Base-by-base conservation (phyloP, 2,888 invertebrate genomes). In the Achlya flavicornis region DNA sequence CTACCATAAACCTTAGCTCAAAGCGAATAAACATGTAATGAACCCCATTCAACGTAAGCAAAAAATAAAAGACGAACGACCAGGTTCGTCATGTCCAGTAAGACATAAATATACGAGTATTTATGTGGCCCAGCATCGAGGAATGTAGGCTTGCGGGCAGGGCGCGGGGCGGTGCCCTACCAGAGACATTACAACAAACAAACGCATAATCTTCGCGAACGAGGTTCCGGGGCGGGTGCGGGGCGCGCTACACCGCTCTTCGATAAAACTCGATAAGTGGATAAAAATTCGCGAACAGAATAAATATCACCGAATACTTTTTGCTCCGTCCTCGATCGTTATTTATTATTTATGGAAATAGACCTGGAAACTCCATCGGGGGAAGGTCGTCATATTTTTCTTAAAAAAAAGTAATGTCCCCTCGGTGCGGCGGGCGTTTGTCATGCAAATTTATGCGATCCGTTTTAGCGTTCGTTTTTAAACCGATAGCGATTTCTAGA, bases 321-420 rank as follows among this genome's bases (percentile, higher is more conserved):
- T 85, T 87, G 88, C 87, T 83, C 80, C 82, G 87, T 85, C 86
- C 87, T 81, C 91, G 88, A 89, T 90, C 91, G 89, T 91, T 92
- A 92, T 92, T 92, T 91, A 91, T 92, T 92, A 92, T 92, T 92
- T 92, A 92, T 92, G 92, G 92, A 92, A 91, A 92, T 92, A 90
- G 89, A 90, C 87, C 88, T 89, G 90, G 84, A 83, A 88, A 88
- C 90, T 89, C 90, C 88, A 83, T 83, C 86, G 89, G 84, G 48
- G 86, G 87, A 87, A 90, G 90, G 89, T 89, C 89, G 91, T 90
- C 92, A 90, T 92, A 92, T 92, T 92, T 92, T 91, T 89, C 90
- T 91, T 91, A 87, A 91, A 90, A 89, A 79, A 91, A 92, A 90
- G 88, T 90, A 89, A 90, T 88, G 87, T 88, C 89, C 89, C 85